Evolutionary conservation across 2,888 invertebrate genomes (phyloP), one percentile per base, ranked within the genome.

Genomic region (Caenorhabditis sinica): DNA sequence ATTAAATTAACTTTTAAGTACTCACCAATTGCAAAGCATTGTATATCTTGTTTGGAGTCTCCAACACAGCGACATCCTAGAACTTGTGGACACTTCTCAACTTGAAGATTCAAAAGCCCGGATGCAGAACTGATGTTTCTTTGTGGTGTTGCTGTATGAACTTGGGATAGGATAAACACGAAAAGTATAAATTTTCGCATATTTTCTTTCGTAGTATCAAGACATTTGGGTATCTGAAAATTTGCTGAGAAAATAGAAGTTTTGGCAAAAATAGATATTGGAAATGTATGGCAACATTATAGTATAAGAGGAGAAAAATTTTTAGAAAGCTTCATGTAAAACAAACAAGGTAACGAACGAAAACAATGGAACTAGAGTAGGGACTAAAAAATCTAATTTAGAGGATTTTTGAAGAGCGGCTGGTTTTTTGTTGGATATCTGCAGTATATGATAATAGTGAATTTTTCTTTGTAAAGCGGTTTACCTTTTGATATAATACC

Each of bases 401-500:
- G 68, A 13, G 85, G 85, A 68, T 85, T 79, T n/a, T 74, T 79
- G 72, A 75, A 79, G 28, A 82, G 45, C 11, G 82, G 80, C 63
- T 86, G 85, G 40, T 88, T 88, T 68, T 88, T 88, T 23, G 88
- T 88, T n/a, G 77, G 86, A 53, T 88, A 84, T 68, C 84, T 82
- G 75, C 17, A 82, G 75, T 58, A n/a, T 58, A 28, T 25, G 0
- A 36, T 49, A 23, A 43, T 30, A 8, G 0, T 23, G 25, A 51
- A 28, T 36, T 28, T 33, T 20, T 25, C 20, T 51, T 36, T 49
- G 9, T 33, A 36, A 30, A 43, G 43, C 17, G 9, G 4, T 1
- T 43, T 89, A 91, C 69, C 91, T 85, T 84, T 92, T 91, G 77
- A 92, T 89, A 84, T 92, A 92, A 86, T 84, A 92, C 90, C 90